Base-by-base conservation (phyloP, 2,113 vertebrate species). In the Oryzias melastigma region DNA sequence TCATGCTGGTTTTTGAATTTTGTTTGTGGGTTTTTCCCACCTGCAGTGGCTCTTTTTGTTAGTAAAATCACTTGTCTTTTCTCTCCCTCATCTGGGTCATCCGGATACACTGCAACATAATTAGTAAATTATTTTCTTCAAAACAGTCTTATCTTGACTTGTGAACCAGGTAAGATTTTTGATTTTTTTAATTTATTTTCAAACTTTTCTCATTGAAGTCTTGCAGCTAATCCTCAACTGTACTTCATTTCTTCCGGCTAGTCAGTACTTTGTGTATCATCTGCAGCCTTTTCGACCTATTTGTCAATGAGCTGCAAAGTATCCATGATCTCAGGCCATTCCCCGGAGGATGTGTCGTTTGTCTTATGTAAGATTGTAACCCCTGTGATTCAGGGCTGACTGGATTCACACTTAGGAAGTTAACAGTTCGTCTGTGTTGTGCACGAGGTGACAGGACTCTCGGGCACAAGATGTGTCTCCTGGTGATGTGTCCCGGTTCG, bases 321-420 rank as follows among this genome's bases (percentile, higher is more conserved):
- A 49, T 42, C 7, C 40, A 10, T 24, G 40, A 69, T 64, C 63
- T n/a, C 47, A 68, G 44, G 71, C 56, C 75, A 54, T 69, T 83
- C 76, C 74, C 72, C 82, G 80, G 74, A 29, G 22, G 68, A 61
- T 44, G 62, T 46, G 49, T 25, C 1, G 0, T 53, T 62, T 22
- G 1, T 62, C 64, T 87, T 73, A 77, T 60, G 68, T 65, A 78
- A 79, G 67, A 68, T 73, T 51, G 73, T 63, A 25, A 56, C 54
- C 41, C 58, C 54, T 17, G 73, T 89, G 83, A 89, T 73, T 87
- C 83, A 88, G 35, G 65, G 47, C 63, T 88, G 84, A 87, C 79
- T 87, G 67, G 58, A 67, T 85, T 90, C 85, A 64, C 87, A 76
- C 77, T 70, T 44, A 1, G 19, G 42, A 51, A 73, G 42, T 78